Conservation (phyloP, 2,113 vertebrate species). For the Anhinga anhinga region DNA sequence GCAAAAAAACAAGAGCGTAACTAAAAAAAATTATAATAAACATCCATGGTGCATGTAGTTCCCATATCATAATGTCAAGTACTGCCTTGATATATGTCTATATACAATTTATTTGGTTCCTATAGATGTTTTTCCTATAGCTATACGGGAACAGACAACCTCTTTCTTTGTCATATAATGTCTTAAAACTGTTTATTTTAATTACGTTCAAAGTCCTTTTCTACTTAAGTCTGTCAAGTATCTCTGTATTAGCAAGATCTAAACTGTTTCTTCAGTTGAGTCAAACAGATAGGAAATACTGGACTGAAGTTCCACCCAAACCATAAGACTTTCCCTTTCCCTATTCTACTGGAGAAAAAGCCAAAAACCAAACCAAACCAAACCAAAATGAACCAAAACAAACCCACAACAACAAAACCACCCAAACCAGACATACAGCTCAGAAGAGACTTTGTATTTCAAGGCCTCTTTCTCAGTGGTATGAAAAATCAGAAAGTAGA, state of each 20-base stretch:
- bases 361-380: not conserved
- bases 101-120: not conserved
- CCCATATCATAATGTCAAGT: not conserved
- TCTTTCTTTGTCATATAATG: not conserved
- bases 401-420: not conserved
- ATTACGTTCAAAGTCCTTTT: not conserved
- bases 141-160: not conserved
- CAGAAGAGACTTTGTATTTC: not conserved
- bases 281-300: not conserved
- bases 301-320: not conserved
- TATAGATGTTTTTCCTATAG: not conserved
- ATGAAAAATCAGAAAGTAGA: not conserved
- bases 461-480: not conserved
- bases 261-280: not conserved
- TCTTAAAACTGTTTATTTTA: not conserved
- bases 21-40: not conserved
- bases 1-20: not conserved
- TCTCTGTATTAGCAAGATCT: not conserved
- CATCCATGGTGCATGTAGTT: not conserved
- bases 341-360: not conserved
- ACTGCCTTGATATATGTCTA: not conserved
- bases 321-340: not conserved
- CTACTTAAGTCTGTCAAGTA: not conserved
- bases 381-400: not conserved
- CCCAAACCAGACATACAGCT: not conserved